Evolutionary conservation across 2,113 vertebrate species (phyloP).

Genomic region (Cephalopterus ornatus): DNA sequence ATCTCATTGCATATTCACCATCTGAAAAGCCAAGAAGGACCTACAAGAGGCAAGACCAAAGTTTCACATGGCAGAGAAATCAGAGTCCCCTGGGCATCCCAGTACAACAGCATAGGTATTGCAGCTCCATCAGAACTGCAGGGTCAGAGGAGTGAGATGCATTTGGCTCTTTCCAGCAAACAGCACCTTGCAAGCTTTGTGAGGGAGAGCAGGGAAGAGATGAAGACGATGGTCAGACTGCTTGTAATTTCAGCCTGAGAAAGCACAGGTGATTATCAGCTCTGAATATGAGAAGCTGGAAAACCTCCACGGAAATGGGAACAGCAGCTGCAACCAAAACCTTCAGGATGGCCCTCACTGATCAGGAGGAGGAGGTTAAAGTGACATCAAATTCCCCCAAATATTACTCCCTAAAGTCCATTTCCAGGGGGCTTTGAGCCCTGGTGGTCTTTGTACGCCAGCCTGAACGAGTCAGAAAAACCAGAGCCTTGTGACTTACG

Average conservation of each 20-base stretch:
- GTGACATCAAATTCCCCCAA: background rate
- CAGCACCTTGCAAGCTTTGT: background rate
- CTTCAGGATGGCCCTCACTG: background rate
- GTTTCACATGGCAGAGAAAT: background rate
- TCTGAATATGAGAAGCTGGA: background rate
- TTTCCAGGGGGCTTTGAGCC: background rate
- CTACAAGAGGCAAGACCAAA: background rate
- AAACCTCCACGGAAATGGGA: accelerated
- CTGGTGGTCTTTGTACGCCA: accelerated
- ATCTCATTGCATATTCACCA: background rate
- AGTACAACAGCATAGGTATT: background rate
- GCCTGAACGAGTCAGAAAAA: background rate
- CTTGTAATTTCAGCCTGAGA: background rate
- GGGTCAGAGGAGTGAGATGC: background rate
- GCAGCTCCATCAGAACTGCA: background rate
- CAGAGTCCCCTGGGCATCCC: background rate
- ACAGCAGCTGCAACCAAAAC: background rate
- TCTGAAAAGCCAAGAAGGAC: background rate
- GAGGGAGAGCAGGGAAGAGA: background rate
- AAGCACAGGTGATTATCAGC: background rate
- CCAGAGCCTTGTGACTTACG: background rate
- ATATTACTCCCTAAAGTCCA: accelerated
- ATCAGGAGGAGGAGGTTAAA: background rate
- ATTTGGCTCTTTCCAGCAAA: background rate
- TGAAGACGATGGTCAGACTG: background rate